Evolutionary conservation across 2,113 vertebrate species (phyloP), one percentile per base, ranked within the genome.

Genomic region (Anser brachyrhynchus): DNA sequence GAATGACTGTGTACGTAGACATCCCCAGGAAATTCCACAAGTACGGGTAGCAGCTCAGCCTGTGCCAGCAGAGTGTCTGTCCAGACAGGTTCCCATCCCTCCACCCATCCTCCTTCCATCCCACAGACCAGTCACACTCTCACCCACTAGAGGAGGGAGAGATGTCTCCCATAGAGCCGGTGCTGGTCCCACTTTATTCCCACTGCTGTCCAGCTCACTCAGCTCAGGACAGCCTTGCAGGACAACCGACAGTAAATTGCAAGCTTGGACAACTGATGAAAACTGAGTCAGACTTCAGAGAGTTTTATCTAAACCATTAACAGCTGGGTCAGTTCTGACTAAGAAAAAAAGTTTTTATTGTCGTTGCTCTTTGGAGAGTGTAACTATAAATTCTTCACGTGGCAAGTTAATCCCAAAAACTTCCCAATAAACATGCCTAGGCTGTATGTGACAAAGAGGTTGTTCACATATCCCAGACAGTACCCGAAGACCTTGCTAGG

Each of bases 11-110:
- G 51, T 58, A 44, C 4, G 12, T 65, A 84, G 77, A 74, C 84
- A 41, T 76, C 90, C 84, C 90, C 90, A 85, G 93, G 92, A 92
- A 95, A 93, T 92, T 95, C 95, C 94, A 93, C 84, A 44, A 19
- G 59, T 65, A 29, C 9, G 52, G 65, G 52, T 76, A 90, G 79
- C 59, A 77, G 55, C 74, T 52, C 80, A 65, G 75, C 73, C 69
- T 29, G 61, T 84, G 90, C 95, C 88, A 77, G 87, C 69, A 62
- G 51, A 46, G 21, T 15, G 72, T 92, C 76, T 81, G 90, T 90
- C 90, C 76, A 64, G 83, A 41, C 94, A 94, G 92, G 94, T 66
- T 88, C 91, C 73, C 81, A 22, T 26, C 94, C 49, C 87, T 94
- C 84, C 90, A 54, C 67, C 87, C 84, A 29, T 44, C 46, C 71